Evolutionary conservation across 1,140 invertebrate species (phyloP).

Genomic region (Psix sp.): DNA sequence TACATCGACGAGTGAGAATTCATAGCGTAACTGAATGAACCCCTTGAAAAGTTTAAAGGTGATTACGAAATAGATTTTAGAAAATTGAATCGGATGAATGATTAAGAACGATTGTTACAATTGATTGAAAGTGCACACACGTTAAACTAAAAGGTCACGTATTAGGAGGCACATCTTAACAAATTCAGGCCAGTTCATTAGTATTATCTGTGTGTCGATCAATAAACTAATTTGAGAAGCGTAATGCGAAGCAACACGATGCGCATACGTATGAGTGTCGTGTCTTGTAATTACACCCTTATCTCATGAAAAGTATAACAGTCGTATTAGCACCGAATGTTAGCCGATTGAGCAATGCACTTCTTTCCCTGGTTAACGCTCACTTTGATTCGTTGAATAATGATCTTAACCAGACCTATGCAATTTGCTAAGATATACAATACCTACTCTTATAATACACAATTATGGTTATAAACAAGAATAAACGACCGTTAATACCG

Average conservation of each 20-base stretch:
- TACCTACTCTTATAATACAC: constrained; percentile 56
- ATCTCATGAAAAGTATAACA: constrained; percentile 51
- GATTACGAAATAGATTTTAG: no score
- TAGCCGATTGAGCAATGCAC: constrained; percentile 46
- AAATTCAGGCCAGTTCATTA: constrained; percentile 22
- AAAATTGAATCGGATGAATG: no score
- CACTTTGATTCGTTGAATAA: constrained; percentile 56
- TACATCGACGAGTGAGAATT: background rate
- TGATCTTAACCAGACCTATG: constrained; percentile 65
- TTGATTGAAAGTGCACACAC: no score
- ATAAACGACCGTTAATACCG: constrained; percentile 70
- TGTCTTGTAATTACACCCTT: constrained; percentile 56
- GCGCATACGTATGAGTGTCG: constrained; percentile 57
- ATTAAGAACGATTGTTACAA: no score
- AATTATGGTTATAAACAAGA: constrained; percentile 55
- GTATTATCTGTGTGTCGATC: constrained; percentile 40
- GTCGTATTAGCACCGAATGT: constrained; percentile 56
- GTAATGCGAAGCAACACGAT: constrained; percentile 57
- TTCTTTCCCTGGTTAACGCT: constrained; percentile 61
- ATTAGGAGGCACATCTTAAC: no score
- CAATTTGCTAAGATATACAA: constrained; percentile 50
- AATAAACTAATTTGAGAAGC: constrained; percentile 47
- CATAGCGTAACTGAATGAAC: no score
- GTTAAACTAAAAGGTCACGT: no score
- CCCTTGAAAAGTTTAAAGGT: no score